Evolutionary conservation across 2,888 invertebrate species (phyloP), one percentile per base, ranked within the genome.

Genomic region (Orchestes rusci): DNA sequence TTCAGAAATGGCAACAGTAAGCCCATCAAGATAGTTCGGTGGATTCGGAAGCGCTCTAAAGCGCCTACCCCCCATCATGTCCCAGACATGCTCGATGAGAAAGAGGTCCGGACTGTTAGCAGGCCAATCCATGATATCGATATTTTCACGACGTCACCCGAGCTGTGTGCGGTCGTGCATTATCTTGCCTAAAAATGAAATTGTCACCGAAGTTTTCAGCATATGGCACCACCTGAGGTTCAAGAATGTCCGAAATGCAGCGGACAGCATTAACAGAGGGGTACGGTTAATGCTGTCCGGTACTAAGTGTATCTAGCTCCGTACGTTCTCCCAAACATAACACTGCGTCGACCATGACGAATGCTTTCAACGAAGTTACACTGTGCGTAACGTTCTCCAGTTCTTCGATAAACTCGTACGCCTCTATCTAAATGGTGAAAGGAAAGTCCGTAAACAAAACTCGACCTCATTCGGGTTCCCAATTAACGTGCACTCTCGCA

Each of bases 111-210:
- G 23, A 23, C 23, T 23, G 10, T 23, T 23, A 23, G 23, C 23
- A 7, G 23, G 23, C 23, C 23, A 23, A 23, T 23, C 10, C 23
- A 23, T 23, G 10, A 8, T 23, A 5, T 23, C 23, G 10, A 23
- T 23, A 23, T 23, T 23, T 23, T 23, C 23, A 23, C 23, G 7
- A 23, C 23, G 23, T 23, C 35, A 18, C 16, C 20, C 35, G 12
- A 19, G 18, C 35, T 4, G 35, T 35, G 16, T 35, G 35, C 10
- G 18, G n/a, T 10, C 35, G 35, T 17, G 35, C 19, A 35, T 35
- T 35, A 20, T 35, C 35, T 15, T 18, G 5, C 35, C 17, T 35
- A 3, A 17, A 17, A 4, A 17, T 5, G 16, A 13, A 35, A 19
- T 17, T 18, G 3, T n/a, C 4, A 10, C 16, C 17, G 13, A 13